Evolutionary conservation across 2,888 invertebrate genomes (phyloP).

Genomic region (Ellobium chinense): DNA sequence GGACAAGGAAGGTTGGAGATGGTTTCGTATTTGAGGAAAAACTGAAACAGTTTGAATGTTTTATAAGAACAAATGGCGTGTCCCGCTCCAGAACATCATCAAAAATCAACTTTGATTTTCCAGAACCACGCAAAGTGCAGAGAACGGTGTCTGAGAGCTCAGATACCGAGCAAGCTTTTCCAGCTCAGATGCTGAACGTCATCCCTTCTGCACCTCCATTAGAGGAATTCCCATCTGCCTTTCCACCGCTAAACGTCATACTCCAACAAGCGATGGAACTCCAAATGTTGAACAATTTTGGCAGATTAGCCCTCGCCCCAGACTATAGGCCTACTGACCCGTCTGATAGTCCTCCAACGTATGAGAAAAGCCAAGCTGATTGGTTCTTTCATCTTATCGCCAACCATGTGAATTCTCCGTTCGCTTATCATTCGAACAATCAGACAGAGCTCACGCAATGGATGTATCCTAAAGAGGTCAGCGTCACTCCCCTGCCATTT

Average conservation of each 20-base stretch:
- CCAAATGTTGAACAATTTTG: too few relatives aligned
- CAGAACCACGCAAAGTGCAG: not conserved
- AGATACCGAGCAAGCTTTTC: not conserved
- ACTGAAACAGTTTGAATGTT: not conserved
- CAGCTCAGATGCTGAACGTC: not conserved
- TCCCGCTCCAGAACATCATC: not conserved
- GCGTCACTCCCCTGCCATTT: too few relatives aligned
- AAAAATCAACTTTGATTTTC: not conserved
- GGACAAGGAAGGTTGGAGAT: not conserved
- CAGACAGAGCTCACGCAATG: too few relatives aligned
- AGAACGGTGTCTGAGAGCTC: too few relatives aligned
- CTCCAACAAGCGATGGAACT: too few relatives aligned
- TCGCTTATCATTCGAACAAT: too few relatives aligned
- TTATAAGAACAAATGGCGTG: not conserved
- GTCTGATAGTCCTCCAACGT: not conserved
- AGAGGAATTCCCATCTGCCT: not conserved
- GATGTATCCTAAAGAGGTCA: too few relatives aligned
- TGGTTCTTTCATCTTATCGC: too few relatives aligned
- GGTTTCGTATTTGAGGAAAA: constrained; percentile 7
- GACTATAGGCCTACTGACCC: not conserved
- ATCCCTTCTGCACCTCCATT: not conserved
- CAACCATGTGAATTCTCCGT: too few relatives aligned
- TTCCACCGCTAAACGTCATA: not conserved
- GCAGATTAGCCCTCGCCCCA: too few relatives aligned
- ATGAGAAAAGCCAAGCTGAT: constrained; percentile 9